A percentile compares a stretch with the other conserved stretches of the same genome.
These are phyloP conservation scores for Lepilemur ruficaudatus DNA, from an alignment of 2,797 vertebrate species.

Conservation along the genomic window DNA sequence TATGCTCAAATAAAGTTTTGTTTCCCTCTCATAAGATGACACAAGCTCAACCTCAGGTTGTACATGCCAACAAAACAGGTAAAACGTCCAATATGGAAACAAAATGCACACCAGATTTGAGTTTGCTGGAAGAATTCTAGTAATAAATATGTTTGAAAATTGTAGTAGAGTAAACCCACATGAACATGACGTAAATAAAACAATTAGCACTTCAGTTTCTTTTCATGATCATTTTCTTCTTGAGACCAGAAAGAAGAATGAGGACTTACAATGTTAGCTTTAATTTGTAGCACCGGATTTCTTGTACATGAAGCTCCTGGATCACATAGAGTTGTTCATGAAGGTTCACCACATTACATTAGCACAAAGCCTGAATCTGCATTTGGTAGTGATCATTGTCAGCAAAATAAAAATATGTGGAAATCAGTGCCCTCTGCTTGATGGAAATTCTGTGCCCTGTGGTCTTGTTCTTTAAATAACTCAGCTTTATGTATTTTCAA, in stretches of 20 bases:
- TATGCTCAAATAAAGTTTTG: not conserved
- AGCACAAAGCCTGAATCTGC: conserved; percentile 17
- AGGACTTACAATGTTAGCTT: not conserved
- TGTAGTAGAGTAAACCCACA: not conserved
- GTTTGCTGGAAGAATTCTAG: not conserved
- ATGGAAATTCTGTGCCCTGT: not conserved
- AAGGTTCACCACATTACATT: not conserved
- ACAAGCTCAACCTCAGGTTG: not conserved
- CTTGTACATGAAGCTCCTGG: not conserved
- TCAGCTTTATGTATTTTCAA: conserved; percentile 7
- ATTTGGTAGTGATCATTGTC: not conserved
- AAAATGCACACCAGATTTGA: not conserved
- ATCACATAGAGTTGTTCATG: not conserved
- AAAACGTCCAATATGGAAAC: not conserved
- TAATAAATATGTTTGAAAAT: not conserved
- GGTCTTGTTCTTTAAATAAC: conserved; percentile 9
- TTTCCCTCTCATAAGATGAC: not conserved
- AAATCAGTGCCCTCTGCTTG: conserved; percentile 1
- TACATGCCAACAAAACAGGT: not conserved
- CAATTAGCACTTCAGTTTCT: not conserved
- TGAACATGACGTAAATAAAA: not conserved
- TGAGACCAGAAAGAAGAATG: not conserved
- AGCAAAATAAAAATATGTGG: not conserved
- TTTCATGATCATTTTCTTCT: not conserved
- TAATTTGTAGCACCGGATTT: not conserved